A percentile compares a stretch with the other conserved stretches of the same genome.
Conservation (phyloP, 2,113 vertebrate genomes). For the Bombycilla garrulus region DNA sequence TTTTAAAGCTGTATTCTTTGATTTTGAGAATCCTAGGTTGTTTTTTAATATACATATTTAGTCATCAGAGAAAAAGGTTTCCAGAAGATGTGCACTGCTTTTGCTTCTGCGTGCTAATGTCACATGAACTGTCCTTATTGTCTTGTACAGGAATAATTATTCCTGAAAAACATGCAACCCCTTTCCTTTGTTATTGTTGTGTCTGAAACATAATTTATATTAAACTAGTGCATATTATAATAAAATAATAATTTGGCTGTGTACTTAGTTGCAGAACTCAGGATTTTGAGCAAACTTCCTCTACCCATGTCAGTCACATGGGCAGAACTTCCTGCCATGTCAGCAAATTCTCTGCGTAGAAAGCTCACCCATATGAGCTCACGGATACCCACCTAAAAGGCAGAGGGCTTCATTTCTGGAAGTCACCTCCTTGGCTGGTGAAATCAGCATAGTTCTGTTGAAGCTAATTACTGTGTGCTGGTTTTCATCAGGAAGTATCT, state of each 20-base stretch:
- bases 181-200: constrained; percentile 17
- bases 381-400: neutral
- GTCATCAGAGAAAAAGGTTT: constrained; percentile 23
- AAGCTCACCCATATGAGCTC: neutral
- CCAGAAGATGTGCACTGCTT: constrained; percentile 45
- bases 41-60: constrained; percentile 14
- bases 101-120: constrained; percentile 40
- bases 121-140: constrained; percentile 3
- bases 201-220: neutral
- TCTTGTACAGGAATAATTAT: constrained; percentile 18
- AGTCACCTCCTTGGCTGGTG: neutral
- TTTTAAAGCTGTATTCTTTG: constrained; percentile 78
- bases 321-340: neutral
- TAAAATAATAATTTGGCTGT: constrained; percentile 1
- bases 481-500: neutral
- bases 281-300: neutral
- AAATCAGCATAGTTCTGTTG: neutral
- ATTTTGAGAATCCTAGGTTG: constrained; percentile 51
- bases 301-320: neutral
- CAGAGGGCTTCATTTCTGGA: neutral
- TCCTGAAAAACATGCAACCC: neutral
- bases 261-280: neutral
- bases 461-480: neutral
- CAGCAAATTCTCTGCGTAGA: neutral
- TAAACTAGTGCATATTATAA: neutral